Conservation (phyloP, 2,797 vertebrate genomes). For the Syngnathus rostellatus region DNA sequence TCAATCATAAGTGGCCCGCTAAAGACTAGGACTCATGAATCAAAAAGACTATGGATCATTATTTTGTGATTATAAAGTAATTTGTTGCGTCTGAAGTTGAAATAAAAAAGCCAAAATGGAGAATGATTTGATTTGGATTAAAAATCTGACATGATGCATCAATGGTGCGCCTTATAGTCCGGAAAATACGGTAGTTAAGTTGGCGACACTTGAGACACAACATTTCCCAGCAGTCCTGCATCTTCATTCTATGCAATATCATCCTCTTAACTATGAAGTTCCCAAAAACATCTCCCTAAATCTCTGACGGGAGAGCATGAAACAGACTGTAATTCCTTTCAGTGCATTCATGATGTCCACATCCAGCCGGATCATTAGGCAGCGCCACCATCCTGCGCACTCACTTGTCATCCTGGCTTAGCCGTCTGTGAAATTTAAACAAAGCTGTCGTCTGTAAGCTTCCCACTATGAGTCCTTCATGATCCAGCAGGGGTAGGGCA, state of each 20-base stretch:
- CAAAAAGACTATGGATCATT: no score
- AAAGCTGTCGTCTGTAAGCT: neutral
- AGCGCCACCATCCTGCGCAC: conserved; percentile 10
- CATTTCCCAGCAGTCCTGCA: neutral
- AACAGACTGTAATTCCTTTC: neutral
- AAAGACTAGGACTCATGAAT: no score
- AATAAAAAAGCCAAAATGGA: no score
- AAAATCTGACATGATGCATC: no score
- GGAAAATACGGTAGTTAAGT: no score
- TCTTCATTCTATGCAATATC: neutral
- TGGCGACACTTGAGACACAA: no score
- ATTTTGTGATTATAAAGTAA: no score
- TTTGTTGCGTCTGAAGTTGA: no score
- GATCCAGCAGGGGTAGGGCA: neutral
- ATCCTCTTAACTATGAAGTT: neutral
- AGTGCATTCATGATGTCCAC: neutral
- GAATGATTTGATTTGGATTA: no score
- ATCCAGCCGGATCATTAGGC: conserved; percentile 6
- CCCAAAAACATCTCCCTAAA: neutral
- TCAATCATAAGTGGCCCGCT: no score
- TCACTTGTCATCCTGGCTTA: neutral
- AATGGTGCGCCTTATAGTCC: no score
- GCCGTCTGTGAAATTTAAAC: neutral
- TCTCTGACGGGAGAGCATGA: neutral
- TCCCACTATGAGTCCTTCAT: neutral